A percentile compares a stretch with the other conserved stretches of the same genome.
Evolutionary conservation across 2,888 invertebrate species (phyloP).

Genomic region (Geophilus truncorum): DNA sequence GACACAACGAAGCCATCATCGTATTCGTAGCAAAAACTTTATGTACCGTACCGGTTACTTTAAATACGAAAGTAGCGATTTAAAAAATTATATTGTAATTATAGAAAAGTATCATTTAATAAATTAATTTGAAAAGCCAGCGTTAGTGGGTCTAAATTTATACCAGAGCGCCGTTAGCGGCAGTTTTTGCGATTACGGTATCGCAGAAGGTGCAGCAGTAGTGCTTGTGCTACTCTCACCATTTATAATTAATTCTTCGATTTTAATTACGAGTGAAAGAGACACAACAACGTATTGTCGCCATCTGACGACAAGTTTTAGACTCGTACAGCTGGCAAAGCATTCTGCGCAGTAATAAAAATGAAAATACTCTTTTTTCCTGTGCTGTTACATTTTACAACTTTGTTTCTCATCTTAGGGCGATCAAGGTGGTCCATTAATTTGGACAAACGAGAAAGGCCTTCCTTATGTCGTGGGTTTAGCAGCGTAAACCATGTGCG

Average conservation of each 20-base stretch:
- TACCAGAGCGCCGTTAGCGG: not conserved
- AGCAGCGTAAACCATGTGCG: not conserved
- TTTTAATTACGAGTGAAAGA: not conserved
- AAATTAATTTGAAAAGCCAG: not conserved
- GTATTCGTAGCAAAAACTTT: not conserved
- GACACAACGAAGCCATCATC: not conserved
- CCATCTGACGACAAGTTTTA: conserved; percentile 3
- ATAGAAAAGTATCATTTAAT: not conserved
- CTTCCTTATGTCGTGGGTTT: not conserved
- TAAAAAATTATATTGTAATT: not conserved
- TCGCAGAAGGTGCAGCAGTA: not conserved
- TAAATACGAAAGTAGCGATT: not conserved
- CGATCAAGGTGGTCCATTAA: conserved; percentile 8
- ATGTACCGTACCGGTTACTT: not conserved
- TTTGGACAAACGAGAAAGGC: not conserved
- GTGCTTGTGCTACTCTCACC: not conserved
- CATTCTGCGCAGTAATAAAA: conserved; percentile 9
- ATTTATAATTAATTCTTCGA: no score
- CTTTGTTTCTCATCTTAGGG: not conserved
- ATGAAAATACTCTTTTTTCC: not conserved
- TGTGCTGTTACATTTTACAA: not conserved
- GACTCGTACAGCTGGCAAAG: not conserved
- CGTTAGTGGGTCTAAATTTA: not conserved
- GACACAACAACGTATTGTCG: not conserved
- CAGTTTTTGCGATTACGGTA: not conserved